Percentiles rank a stretch among this genome's conserved stretches.
Evolutionary conservation across 2,797 vertebrate genomes (phyloP).

Genomic region (Sebastes miniatus): DNA sequence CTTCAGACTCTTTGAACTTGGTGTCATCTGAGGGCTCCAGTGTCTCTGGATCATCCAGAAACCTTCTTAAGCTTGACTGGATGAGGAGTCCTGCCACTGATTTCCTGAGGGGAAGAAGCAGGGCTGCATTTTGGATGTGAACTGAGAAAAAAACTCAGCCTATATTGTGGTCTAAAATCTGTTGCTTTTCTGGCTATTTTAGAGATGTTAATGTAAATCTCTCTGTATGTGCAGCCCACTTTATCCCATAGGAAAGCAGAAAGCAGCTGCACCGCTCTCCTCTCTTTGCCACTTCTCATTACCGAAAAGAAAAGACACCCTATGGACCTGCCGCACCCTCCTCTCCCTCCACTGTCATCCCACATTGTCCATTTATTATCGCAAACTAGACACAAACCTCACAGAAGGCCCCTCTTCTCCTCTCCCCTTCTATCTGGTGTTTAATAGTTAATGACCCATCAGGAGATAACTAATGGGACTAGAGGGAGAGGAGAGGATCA

Average conservation of each 20-base stretch:
- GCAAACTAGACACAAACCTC: slow-evolving; percentile 30
- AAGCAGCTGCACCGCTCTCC: not conserved
- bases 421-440: slow-evolving; percentile 22
- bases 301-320: slow-evolving; percentile 18
- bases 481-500: slow-evolving; percentile 37
- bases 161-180: not conserved
- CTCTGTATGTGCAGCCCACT: not conserved
- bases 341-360: not conserved
- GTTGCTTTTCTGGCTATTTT: slow-evolving; percentile 1
- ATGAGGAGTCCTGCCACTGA: not conserved
- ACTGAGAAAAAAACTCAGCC: not conserved
- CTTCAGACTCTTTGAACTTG: not conserved
- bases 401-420: not conserved
- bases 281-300: slow-evolving; percentile 6
- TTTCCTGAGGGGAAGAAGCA: not conserved
- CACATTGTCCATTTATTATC: slow-evolving; percentile 32
- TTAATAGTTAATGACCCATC: slow-evolving; percentile 71
- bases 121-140: not conserved
- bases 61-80: not conserved
- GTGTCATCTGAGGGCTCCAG: slow-evolving; percentile 2
- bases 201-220: not conserved
- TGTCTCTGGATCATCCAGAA: slow-evolving; percentile 10
- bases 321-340: slow-evolving; percentile 1
- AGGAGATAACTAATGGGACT: slow-evolving; percentile 59
- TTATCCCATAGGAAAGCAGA: not conserved